Evolutionary conservation across 2,888 invertebrate genomes (phyloP), one percentile per base, ranked within the genome.

Genomic region (Julus scanicus): DNA sequence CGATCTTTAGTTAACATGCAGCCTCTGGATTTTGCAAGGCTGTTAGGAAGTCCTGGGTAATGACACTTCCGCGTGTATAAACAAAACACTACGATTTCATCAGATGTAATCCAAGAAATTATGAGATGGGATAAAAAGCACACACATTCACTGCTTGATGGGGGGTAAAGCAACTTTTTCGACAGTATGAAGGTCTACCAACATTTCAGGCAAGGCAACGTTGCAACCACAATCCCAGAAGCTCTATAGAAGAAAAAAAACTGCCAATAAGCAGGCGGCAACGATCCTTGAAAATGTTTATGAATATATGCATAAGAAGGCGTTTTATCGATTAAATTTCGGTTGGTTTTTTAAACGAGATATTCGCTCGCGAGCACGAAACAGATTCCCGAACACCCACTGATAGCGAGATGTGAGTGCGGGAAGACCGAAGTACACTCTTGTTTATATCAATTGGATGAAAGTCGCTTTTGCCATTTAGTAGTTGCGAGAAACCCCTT

Each of bases 271-370:
- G 29, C 9, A 71, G 71, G 71, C 71, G 71, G 71, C 71, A 71
- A n/a, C 29, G 71, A 71, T 71, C 71, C 71, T 71, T 71, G 71
- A 71, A 71, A 29, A 20, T 20, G 29, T 29, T 71, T 71, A 71
- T 71, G 71, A 71, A 71, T 71, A 71, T 71, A 71, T 71, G 71
- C 71, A 71, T 29, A 71, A 29, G 71, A 71, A 71, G 71, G 71
- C 71, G 71, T 71, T 71, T 71, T 71, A 71, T 71, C 71, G 71
- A 71, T 71, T 71, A 71, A 20, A 71, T 29, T 29, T 53, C 53
- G 53, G 4, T 53, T 17, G n/a, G n/a, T 71, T 71, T 71, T 71
- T 71, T n/a, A 29, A 29, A 29, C 71, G 20, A 71, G 71, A 71
- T 71, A 71, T 71, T 29, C 71, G 6, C n/a, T n/a, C n/a, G n/a